phyloP scores from a whole-genome alignment of 2,888 invertebrate genomes.

The Maniola hyperantus region DNA sequence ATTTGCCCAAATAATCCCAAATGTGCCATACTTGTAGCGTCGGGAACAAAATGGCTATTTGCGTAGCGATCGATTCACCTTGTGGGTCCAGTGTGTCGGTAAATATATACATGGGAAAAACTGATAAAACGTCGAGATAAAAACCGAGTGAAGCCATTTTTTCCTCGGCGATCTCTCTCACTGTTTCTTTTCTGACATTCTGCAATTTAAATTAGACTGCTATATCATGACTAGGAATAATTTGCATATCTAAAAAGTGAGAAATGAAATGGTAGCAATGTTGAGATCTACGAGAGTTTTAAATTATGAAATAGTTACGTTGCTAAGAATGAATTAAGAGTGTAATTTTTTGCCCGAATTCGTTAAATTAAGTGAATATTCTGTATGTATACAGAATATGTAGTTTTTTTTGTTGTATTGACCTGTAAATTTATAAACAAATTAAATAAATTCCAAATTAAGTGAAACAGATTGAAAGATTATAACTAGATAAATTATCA shows the following conservation, averaged over 20 bases:
- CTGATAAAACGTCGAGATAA: slow-evolving; percentile 71
- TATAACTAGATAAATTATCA: background rate
- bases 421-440: too few species aligned
- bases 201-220: slow-evolving; percentile 46
- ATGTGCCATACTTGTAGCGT: slow-evolving; percentile 73
- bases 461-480: background rate
- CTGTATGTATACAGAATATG: too few species aligned
- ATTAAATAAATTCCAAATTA: too few species aligned
- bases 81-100: slow-evolving; percentile 64
- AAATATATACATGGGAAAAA: slow-evolving; percentile 71
- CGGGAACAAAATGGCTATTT: slow-evolving; percentile 62
- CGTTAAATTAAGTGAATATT: background rate
- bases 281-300: slow-evolving; percentile 13
- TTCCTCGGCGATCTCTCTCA: slow-evolving; percentile 70
- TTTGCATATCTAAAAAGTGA: slow-evolving; percentile 32
- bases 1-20: slow-evolving; percentile 65
- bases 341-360: background rate
- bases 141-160: slow-evolving; percentile 72
- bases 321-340: background rate
- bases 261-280: slow-evolving; percentile 16
- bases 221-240: slow-evolving; percentile 30
- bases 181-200: slow-evolving; percentile 63
- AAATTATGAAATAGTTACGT: slow-evolving; percentile 8
- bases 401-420: too few species aligned
- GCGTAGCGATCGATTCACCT: slow-evolving; percentile 55